phyloP scores from a whole-genome alignment of 2,888 invertebrate species.

The Drosophila affinis region DNA sequence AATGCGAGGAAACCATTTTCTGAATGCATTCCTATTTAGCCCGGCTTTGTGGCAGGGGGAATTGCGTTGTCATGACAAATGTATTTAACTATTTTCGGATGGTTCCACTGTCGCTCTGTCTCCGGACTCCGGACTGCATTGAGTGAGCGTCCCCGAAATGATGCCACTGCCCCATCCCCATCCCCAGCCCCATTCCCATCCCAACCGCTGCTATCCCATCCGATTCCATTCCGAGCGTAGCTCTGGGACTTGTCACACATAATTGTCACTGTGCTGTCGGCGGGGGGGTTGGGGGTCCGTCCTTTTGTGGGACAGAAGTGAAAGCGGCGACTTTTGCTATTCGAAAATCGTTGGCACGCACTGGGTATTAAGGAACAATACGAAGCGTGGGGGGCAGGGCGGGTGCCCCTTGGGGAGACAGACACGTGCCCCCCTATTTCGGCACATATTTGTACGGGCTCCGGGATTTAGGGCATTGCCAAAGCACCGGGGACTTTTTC shows the following conservation, averaged over 20 bases:
- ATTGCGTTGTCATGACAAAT: constrained; percentile 77
- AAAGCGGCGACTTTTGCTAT: constrained; percentile 48
- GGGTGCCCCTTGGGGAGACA: constrained; percentile 31
- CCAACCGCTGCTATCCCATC: not conserved
- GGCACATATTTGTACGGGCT: constrained; percentile 64
- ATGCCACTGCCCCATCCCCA: constrained; percentile 31
- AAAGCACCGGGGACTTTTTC: constrained; percentile 59
- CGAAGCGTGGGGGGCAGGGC: constrained; percentile 7
- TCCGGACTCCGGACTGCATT: constrained; percentile 6
- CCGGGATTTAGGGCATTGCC: constrained; percentile 70
- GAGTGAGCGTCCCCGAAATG: constrained; percentile 62
- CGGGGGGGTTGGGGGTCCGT: constrained; percentile 16
- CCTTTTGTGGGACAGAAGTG: constrained; percentile 58
- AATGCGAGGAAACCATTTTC: constrained; percentile 73
- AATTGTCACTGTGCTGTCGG: constrained; percentile 68
- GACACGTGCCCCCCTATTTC: constrained; percentile 45
- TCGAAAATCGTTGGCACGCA: constrained; percentile 75
- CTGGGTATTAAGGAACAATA: constrained; percentile 55
- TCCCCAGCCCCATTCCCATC: constrained; percentile 1
- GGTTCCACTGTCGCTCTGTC: constrained; percentile 48
- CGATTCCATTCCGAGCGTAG: constrained; percentile 32
- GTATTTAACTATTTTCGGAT: constrained; percentile 78
- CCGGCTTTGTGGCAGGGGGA: constrained; percentile 7
- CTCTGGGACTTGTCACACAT: constrained; percentile 79
- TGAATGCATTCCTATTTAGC: constrained; percentile 49